Base-by-base conservation (phyloP, 64 coral and sea anemone species). In the Dendronephthya gigantea region DNA sequence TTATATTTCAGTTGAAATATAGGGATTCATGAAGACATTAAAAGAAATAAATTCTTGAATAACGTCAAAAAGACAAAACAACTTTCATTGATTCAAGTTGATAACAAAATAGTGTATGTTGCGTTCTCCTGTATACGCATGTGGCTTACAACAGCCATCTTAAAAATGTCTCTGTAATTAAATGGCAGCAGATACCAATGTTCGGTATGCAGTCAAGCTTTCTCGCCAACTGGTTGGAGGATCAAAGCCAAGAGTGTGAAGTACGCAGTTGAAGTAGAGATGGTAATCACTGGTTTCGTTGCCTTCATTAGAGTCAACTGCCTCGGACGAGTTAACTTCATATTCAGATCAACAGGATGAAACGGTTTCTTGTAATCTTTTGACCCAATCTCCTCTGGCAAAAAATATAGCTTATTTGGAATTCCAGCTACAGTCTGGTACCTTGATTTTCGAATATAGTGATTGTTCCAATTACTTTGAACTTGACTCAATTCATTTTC, bases 401-500 rank as follows among this genome's bases (percentile, higher is more conserved):
- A 29, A 83, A 13, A 83, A 23, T 83, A 83, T 15, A 83, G 39
- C 23, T 39, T 17, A 23, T 83, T 48, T 29, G 82, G 34, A 29
- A 83, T 83, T 29, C 82, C 82, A 83, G 82, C 34, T 15, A 43
- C 22, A 40, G 82, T 83, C 0, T 83, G 82, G 82, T 83, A 39
- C 29, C 49, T 83, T 83, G 82, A 83, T 39, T 39, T 40, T 14
- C 82, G 34, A 48, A 83, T 83, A 29, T 39, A 39, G 49, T 83
- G 82, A 48, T 27, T 17, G 39, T 83, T 83, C 82, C 82, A 83
- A 43, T 83, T 23, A 40, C 49, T 43, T 48, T 83, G 41, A 39
- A 83, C 82, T 83, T 83, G 35, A 83, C 49, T 83, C 34, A 83
- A 43, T 23, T 83, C 82, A 22, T 83, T 83, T 83, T 83, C 35